phyloP scores from a whole-genome alignment of 2,888 invertebrate species.

The Steinernema scapterisci region DNA sequence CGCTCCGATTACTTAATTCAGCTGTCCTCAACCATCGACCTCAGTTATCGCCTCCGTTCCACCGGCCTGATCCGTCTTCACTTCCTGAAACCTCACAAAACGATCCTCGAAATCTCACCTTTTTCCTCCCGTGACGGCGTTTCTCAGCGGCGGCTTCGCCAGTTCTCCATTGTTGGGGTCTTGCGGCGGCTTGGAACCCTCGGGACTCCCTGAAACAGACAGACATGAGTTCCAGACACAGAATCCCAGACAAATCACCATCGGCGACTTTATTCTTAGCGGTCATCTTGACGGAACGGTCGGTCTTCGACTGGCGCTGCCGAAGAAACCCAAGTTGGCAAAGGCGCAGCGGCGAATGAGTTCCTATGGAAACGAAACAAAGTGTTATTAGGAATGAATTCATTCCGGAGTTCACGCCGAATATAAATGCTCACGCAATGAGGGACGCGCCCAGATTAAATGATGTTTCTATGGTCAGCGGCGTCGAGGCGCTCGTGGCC shows the following conservation, averaged over 20 bases:
- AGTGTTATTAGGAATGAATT: not conserved
- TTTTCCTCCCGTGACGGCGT: constrained; percentile 14
- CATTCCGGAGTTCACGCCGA: no score
- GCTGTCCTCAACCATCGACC: not conserved
- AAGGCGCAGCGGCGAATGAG: not conserved
- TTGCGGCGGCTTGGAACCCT: no score
- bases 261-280: constrained; percentile 17
- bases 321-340: not conserved
- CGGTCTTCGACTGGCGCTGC: no score
- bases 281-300: not conserved
- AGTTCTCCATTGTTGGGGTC: not conserved
- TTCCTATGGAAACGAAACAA: constrained; percentile 28
- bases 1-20: not conserved
- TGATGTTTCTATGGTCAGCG: no score
- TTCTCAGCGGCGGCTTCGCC: not conserved
- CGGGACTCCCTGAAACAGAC: no score
- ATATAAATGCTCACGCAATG: no score
- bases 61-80: not conserved
- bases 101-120: no score
- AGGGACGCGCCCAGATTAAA: no score
- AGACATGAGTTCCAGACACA: no score
- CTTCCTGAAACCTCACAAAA: not conserved
- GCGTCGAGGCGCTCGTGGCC: no score
- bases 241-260: no score
- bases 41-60: not conserved